Evolutionary conservation across 2,888 invertebrate species (phyloP).

Genomic region (Rhingia rostrata): DNA sequence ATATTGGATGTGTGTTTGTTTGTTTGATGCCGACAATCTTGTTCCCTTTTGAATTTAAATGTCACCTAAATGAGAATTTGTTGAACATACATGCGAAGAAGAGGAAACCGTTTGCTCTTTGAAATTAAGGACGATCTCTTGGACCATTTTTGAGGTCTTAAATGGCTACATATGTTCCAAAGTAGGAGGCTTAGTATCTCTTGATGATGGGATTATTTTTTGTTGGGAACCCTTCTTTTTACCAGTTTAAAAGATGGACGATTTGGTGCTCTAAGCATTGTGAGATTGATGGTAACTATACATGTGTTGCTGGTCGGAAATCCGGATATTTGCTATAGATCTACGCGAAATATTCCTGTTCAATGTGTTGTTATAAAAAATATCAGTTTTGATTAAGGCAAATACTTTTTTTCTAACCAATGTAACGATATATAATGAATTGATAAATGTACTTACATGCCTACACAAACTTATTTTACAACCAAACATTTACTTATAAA

Average conservation of each 20-base stretch:
- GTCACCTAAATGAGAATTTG: constrained; percentile 62
- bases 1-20: constrained; percentile 28
- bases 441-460: too few relatives aligned
- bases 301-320: neutral
- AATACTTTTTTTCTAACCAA: too few relatives aligned
- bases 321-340: neutral
- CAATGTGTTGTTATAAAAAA: too few relatives aligned
- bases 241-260: neutral
- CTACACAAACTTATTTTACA: too few relatives aligned
- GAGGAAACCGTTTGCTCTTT: constrained; percentile 25
- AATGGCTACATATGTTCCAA: constrained; percentile 24
- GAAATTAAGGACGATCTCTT: constrained; percentile 31
- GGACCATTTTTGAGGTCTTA: neutral
- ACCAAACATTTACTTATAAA: too few relatives aligned
- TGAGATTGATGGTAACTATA: neutral
- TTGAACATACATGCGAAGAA: constrained; percentile 16
- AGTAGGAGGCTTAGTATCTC: constrained; percentile 30
- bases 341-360: too few relatives aligned
- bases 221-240: neutral
- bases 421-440: too few relatives aligned
- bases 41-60: constrained; percentile 61
- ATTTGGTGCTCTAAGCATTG: neutral
- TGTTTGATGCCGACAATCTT: constrained; percentile 65
- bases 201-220: constrained; percentile 47
- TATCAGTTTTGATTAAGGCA: too few relatives aligned